Percentiles rank a stretch among this genome's conserved stretches.
Evolutionary conservation across 2,113 vertebrate genomes (phyloP).

Genomic region (Lycaon pictus): DNA sequence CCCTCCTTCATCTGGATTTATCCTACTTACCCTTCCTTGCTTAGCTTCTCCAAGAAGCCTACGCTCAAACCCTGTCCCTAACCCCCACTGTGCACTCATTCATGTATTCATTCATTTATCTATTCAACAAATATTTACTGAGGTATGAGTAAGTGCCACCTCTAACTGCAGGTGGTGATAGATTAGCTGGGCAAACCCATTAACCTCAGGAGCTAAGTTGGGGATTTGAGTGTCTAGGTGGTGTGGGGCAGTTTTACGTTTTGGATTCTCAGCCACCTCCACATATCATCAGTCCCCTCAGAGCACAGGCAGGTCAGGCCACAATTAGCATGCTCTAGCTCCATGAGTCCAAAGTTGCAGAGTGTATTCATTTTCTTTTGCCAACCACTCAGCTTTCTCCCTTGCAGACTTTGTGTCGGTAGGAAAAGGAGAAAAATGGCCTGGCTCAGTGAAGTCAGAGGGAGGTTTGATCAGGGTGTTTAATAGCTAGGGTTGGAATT

Average conservation of each 20-base stretch:
- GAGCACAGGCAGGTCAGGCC: neutral
- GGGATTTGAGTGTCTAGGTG: neutral
- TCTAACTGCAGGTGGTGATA: no score
- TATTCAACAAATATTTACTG: neutral
- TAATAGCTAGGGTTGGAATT: slow-evolving; percentile 54
- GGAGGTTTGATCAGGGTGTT: slow-evolving; percentile 43
- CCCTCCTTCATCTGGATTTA: neutral
- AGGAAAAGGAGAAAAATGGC: neutral
- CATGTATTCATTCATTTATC: no score
- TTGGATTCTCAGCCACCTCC: neutral
- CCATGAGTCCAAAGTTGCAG: fast-evolving
- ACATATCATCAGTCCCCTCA: fast-evolving
- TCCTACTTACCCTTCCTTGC: neutral
- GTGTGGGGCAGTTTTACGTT: fast-evolving
- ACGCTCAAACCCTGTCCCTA: neutral
- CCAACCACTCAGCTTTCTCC: neutral
- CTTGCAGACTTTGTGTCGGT: neutral
- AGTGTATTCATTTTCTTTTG: neutral
- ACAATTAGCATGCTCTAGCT: neutral
- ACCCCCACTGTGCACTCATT: neutral
- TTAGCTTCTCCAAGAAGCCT: neutral
- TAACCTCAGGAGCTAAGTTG: neutral
- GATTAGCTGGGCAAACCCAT: no score
- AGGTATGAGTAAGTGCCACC: neutral
- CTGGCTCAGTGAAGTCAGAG: neutral